These are phyloP conservation scores for Planococcus citri DNA, from an alignment of 1,140 invertebrate genomes.

Conservation along the genomic window DNA sequence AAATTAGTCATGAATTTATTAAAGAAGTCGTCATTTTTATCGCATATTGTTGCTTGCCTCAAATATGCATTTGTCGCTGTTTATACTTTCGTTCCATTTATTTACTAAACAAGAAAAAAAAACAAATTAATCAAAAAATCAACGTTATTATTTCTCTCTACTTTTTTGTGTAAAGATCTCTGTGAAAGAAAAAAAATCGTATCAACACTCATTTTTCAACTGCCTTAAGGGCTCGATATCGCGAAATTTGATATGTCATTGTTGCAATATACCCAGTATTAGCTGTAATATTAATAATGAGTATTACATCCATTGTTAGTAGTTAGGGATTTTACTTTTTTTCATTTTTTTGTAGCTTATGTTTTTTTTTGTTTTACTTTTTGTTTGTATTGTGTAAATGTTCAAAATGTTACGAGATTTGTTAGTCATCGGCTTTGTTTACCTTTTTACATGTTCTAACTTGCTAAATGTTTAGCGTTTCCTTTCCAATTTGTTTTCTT, in stretches of 20 bases:
- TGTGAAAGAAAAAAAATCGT: background rate
- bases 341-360: constrained; percentile 9
- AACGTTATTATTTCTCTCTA: too few species aligned
- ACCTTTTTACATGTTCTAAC: constrained; percentile 7
- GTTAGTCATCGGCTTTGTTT: background rate
- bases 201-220: background rate
- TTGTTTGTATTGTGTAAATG: constrained; percentile 12
- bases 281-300: constrained; percentile 3
- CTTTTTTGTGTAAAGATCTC: background rate
- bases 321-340: background rate
- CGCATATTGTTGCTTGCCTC: constrained; percentile 5
- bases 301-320: constrained; percentile 14
- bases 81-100: background rate
- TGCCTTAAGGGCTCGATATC: background rate
- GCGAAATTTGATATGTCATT: background rate
- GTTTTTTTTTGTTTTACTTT: constrained; percentile 8
- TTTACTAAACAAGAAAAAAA: background rate
- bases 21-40: background rate
- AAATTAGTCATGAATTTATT: background rate
- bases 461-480: constrained; percentile 3
- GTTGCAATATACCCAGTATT: constrained; percentile 17
- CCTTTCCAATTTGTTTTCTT: constrained; percentile 13
- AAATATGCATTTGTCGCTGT: constrained; percentile 6
- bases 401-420: constrained; percentile 7
- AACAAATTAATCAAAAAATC: background rate